Evolutionary conservation across 2,113 vertebrate genomes (phyloP), one percentile per base, ranked within the genome.

Genomic region (Ailuropoda melanoleuca): DNA sequence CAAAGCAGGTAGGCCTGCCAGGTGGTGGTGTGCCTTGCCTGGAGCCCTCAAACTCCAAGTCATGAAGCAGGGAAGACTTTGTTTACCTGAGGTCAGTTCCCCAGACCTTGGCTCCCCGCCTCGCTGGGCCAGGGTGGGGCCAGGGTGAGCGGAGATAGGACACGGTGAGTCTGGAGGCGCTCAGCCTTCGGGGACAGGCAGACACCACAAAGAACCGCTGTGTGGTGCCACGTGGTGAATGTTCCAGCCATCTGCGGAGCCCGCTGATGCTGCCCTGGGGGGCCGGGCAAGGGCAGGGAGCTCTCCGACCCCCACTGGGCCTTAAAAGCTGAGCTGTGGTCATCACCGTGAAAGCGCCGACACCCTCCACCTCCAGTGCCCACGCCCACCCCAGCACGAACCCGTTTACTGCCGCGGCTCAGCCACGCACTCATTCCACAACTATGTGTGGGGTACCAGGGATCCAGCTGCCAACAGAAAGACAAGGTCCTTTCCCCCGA

Each of bases 211-310:
- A 64, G 68, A 34, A 18, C 26, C 29, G 13, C 8, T 0, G 3
- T 5, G 46, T 13, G 1, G 24, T 8, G 81, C 19, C 7, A 0
- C 3, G 1, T 6, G n/a, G 19, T 1, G 50, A 77, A 15, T 5
- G 14, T 26, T 6, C 53, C 37, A 4, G 15, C 11, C 6, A 9
- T 15, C 0, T 10, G 4, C 0, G 14, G 46, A 17, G 17, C 17
- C 17, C 0, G 18, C 68, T 26, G 31, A 8, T 26, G 55, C 46
- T 66, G 74, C 17, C 70, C 84, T 8, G 26, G 34, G 88, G n/a
- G n/a, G 48, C 10, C 5, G 1, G n/a, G 86, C 8, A 4, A 24
- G 68, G 4, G 2, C 87, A 0, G 1, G 48, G 43, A 48, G 46
- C 78, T 50, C 46, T 15, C 62, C 3, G 46, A 4, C 26, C 46